Evolutionary conservation across 2,888 invertebrate genomes (phyloP).

Genomic region (Diarsia dahlii): DNA sequence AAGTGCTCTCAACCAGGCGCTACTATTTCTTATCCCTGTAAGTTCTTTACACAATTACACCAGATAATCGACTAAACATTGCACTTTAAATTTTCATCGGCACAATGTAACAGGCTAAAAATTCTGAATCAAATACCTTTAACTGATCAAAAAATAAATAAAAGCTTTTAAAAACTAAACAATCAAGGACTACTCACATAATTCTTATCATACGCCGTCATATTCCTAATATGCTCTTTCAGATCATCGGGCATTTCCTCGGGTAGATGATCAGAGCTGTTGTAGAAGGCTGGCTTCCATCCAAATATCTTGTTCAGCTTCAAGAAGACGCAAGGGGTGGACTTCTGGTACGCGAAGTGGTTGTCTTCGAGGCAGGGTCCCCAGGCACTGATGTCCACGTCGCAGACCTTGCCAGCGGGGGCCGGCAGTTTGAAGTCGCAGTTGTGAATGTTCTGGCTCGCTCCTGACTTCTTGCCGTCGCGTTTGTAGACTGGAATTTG

Average conservation of each 20-base stretch:
- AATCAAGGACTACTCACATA: constrained; percentile 78
- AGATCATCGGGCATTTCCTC: constrained; percentile 93
- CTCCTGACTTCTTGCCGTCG: constrained; percentile 93
- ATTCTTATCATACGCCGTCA: constrained; percentile 87
- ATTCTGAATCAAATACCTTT: background rate
- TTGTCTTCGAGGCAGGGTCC: constrained; percentile 95
- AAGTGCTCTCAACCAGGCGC: background rate
- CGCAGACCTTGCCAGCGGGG: constrained; percentile 95
- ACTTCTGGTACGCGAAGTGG: constrained; percentile 97
- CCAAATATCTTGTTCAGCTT: constrained; percentile 98
- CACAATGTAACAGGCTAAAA: background rate
- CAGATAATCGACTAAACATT: background rate
- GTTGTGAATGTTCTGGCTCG: constrained; percentile 94
- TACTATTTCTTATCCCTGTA: background rate
- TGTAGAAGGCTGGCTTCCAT: constrained; percentile 96
- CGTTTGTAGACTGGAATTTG: constrained; percentile 93
- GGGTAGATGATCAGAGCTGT: constrained; percentile 93
- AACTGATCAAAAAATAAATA: background rate
- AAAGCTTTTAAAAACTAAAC: too few species aligned
- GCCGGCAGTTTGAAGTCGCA: constrained; percentile 94
- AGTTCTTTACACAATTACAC: background rate
- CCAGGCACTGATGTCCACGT: constrained; percentile 96
- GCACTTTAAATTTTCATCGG: background rate
- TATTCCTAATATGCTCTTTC: constrained; percentile 92
- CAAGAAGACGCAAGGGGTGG: constrained; percentile 98